Conservation (phyloP, 2,888 invertebrate genomes). For the Heliconius erato region DNA sequence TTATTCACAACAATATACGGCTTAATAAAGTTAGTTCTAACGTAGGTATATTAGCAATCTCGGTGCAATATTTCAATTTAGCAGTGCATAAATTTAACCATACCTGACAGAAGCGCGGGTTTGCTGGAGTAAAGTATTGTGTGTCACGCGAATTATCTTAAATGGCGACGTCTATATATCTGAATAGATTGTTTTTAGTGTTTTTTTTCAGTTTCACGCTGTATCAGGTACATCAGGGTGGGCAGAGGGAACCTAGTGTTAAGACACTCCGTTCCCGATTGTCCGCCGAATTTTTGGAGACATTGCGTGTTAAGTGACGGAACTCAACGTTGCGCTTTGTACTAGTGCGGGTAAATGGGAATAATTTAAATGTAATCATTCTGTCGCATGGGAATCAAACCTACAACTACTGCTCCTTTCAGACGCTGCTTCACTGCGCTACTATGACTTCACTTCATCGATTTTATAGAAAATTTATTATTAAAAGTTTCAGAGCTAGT, state of each 20-base stretch:
- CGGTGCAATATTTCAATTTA: slow-evolving; percentile 42
- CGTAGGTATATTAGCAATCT: slow-evolving; percentile 37
- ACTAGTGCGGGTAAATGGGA: too few relatives aligned
- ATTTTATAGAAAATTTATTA: too few relatives aligned
- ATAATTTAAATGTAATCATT: too few relatives aligned
- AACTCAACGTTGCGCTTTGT: background rate
- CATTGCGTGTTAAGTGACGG: background rate
- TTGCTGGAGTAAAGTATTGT: slow-evolving; percentile 26
- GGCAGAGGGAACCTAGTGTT: background rate
- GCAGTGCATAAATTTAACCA: slow-evolving; percentile 41
- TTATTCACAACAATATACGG: slow-evolving; percentile 33
- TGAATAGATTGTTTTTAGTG: background rate
- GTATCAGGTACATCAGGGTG: background rate
- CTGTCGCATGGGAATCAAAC: too few relatives aligned
- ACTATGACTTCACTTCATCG: too few relatives aligned
- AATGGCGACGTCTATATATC: background rate
- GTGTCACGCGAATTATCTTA: slow-evolving; percentile 39
- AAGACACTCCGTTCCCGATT: background rate
- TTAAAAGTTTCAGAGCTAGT: too few relatives aligned
- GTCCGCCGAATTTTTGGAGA: background rate
- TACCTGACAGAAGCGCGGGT: slow-evolving; percentile 24
- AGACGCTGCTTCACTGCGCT: too few relatives aligned
- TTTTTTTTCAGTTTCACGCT: background rate
- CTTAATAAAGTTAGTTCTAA: slow-evolving; percentile 34
- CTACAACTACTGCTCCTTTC: too few relatives aligned